These are phyloP conservation scores for Rapana venosa DNA, from an alignment of 2,888 invertebrate genomes.

Conservation along the genomic window DNA sequence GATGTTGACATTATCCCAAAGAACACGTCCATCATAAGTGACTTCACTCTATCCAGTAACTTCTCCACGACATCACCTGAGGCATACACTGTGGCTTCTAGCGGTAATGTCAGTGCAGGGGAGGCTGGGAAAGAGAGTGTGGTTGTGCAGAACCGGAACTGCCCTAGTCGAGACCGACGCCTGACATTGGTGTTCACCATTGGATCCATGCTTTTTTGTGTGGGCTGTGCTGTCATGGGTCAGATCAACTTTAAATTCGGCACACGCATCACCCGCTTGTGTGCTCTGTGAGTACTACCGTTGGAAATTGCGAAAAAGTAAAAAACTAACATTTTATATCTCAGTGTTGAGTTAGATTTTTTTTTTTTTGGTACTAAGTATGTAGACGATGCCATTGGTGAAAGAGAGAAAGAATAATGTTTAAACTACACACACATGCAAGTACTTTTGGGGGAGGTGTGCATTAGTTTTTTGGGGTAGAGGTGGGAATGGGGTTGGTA, in stretches of 20 bases:
- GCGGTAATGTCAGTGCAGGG: not conserved
- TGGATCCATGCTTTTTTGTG: conserved; percentile 62
- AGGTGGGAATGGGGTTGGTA: too few species aligned
- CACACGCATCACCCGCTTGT: conserved; percentile 62
- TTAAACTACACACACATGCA: too few species aligned
- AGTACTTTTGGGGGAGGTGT: too few species aligned
- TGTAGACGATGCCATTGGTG: too few species aligned
- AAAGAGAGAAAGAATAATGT: not conserved
- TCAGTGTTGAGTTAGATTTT: not conserved
- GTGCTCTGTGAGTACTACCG: conserved; percentile 60
- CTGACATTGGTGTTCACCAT: conserved; percentile 65
- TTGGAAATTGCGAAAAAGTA: not conserved
- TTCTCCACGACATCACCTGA: not conserved
- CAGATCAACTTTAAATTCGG: conserved; percentile 67
- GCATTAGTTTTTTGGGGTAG: too few species aligned
- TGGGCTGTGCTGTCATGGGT: conserved; percentile 65
- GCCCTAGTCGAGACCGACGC: conserved; percentile 57
- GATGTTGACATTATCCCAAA: not conserved
- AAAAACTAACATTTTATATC: not conserved
- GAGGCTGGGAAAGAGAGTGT: not conserved
- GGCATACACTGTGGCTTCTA: not conserved
- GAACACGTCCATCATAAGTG: not conserved
- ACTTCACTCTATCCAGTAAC: not conserved
- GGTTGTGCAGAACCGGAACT: conserved; percentile 32
- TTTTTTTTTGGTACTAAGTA: too few species aligned